A percentile compares a stretch with the other conserved stretches of the same genome.
These are phyloP conservation scores for Bradypus variegatus DNA, from an alignment of 2,797 vertebrate species.

Conservation along the genomic window DNA sequence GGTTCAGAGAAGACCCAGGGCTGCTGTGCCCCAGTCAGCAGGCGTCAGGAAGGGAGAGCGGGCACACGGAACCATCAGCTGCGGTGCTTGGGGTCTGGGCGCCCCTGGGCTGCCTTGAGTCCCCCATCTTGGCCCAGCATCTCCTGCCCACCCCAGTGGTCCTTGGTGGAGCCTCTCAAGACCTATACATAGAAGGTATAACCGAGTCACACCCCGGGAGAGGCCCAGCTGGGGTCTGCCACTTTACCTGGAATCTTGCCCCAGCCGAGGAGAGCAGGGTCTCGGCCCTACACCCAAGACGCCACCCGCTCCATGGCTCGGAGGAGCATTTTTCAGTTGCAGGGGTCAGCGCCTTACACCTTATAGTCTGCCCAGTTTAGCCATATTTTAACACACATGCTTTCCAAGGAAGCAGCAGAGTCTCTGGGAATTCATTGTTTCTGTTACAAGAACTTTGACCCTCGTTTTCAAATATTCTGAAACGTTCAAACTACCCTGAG, in stretches of 20 bases:
- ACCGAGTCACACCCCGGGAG: no score
- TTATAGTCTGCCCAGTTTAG: neutral
- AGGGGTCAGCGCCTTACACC: neutral
- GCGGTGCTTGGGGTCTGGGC: no score
- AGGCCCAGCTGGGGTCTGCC: no score
- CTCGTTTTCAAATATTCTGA: neutral
- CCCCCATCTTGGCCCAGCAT: no score
- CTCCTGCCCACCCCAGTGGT: no score
- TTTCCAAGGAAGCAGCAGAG: neutral
- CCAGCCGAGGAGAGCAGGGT: neutral
- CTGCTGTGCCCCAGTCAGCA: no score
- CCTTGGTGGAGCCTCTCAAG: no score
- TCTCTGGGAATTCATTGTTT: neutral
- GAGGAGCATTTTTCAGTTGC: neutral
- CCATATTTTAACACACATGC: neutral
- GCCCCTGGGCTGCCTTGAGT: no score
- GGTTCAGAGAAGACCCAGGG: slow-evolving; percentile 2
- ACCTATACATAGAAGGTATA: no score
- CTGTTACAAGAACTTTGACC: neutral
- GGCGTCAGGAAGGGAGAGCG: no score
- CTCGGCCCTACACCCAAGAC: neutral
- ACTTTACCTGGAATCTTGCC: neutral
- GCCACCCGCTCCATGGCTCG: neutral
- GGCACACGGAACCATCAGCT: no score
- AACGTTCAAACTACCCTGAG: neutral